Evolutionary conservation across 2,113 vertebrate species (phyloP).

Genomic region (Zeus faber): DNA sequence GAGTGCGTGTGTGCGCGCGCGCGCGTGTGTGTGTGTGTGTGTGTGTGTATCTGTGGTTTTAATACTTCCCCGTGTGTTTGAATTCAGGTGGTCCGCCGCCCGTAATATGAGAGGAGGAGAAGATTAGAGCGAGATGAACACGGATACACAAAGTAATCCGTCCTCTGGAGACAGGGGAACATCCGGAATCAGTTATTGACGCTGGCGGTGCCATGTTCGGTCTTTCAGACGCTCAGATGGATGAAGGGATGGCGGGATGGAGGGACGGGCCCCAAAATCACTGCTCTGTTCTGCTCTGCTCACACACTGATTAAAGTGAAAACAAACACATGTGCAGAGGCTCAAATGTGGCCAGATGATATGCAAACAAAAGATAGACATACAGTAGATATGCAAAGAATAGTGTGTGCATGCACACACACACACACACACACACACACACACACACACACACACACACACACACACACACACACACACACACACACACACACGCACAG

Average conservation of each 20-base stretch:
- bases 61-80: constrained; percentile 39
- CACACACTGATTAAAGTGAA: constrained; percentile 64
- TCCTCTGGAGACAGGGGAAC: constrained; percentile 41
- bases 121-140: constrained; percentile 58
- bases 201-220: constrained; percentile 35
- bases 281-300: constrained; percentile 51
- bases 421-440: too few relatives aligned
- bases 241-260: constrained; percentile 21
- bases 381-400: neutral
- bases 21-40: too few relatives aligned
- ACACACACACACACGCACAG: constrained; percentile 3
- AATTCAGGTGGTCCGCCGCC: constrained; percentile 51
- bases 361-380: constrained; percentile 4
- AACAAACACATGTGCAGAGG: constrained; percentile 21
- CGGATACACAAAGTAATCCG: constrained; percentile 47
- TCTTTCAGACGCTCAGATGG: constrained; percentile 25
- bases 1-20: too few relatives aligned
- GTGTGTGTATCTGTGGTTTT: constrained; percentile 42
- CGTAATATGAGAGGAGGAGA: constrained; percentile 51
- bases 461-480: too few relatives aligned
- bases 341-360: constrained; percentile 4
- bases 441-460: too few relatives aligned
- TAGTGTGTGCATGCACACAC: too few relatives aligned
- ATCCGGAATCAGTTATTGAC: constrained; percentile 53
- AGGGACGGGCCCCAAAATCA: constrained; percentile 38